Base-by-base conservation (phyloP, 2,888 invertebrate genomes). In the Dioctria rufipes region DNA sequence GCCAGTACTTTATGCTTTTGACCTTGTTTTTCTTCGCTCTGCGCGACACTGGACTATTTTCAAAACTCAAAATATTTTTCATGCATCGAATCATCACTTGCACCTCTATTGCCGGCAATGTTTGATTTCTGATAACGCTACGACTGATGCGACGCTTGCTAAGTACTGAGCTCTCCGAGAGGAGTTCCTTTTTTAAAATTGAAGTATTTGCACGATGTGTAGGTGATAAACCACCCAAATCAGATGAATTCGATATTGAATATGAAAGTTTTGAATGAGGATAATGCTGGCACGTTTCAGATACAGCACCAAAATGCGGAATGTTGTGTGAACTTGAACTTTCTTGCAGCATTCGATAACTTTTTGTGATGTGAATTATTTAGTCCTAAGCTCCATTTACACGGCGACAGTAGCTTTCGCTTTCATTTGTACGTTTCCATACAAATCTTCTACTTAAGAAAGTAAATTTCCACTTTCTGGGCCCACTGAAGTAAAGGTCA, bases 81-180 rank as follows among this genome's bases (percentile, higher is more conserved):
- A 87, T 95, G 94, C 94, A 94, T 94, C 0, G 94, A 94, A 88
- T 95, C 94, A 85, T 94, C 94, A 60, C 94, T 94, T 1, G 92
- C 92, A 80, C 93, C 88, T 61, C 88, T 88, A 75, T 69, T 75
- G 60, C 88, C 88, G 66, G 78, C 80, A 49, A 66, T 63, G 3
- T 54, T 46, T 43, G 77, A 65, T 9, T 25, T 43, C 49, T 54
- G 77, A 11, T 46, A 25, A 83, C 2, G 87, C 85, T 0, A 88
- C 87, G 61, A 81, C 78, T 13, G 82, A 58, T 83, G 11, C 85
- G 84, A 13, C 85, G 86, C 82, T 83, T 86, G 83, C 84, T 86
- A 85, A 87, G 86, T 65, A 85, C 87, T 77, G 87, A 86, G 85
- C 85, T 88, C 83, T 90, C 90, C 42, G 90, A 87, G 81, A 88